These are phyloP conservation scores for Coelopa pilipes DNA, from an alignment of 2,888 invertebrate species.

Conservation along the genomic window DNA sequence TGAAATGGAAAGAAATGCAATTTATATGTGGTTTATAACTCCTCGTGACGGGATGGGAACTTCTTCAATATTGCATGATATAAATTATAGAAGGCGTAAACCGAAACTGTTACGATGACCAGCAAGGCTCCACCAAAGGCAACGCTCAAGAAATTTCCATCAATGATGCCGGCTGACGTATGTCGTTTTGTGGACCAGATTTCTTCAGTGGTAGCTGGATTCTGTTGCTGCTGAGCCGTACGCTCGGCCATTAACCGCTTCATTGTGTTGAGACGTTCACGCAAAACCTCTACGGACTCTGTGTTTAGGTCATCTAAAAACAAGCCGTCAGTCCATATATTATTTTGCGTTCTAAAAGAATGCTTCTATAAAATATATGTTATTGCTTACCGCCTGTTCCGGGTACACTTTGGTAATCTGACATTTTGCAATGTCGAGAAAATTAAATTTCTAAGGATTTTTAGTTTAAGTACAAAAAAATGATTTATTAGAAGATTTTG, in stretches of 20 bases:
- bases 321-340: not conserved
- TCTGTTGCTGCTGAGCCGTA: slow-evolving; percentile 66
- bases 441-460: slow-evolving; percentile 7
- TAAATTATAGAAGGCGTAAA: slow-evolving; percentile 87
- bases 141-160: slow-evolving; percentile 81
- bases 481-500: not conserved
- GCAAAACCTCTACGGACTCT: slow-evolving; percentile 84
- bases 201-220: slow-evolving; percentile 63
- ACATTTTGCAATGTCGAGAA: slow-evolving; percentile 12
- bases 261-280: slow-evolving; percentile 82
- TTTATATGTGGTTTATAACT: slow-evolving; percentile 71
- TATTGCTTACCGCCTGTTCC: slow-evolving; percentile 3
- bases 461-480: not conserved
- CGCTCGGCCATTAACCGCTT: slow-evolving; percentile 83
- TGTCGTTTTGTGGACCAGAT: slow-evolving; percentile 63
- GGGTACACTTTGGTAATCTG: slow-evolving; percentile 27
- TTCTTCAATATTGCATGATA: slow-evolving; percentile 84
- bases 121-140: slow-evolving; percentile 83
- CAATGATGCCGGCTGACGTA: slow-evolving; percentile 74
- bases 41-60: slow-evolving; percentile 83
- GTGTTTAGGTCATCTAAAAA: slow-evolving; percentile 63
- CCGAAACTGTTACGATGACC: slow-evolving; percentile 82
- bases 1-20: too few relatives aligned
- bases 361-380: not conserved
- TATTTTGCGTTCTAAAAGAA: too few relatives aligned